Evolutionary conservation across 2,113 vertebrate species (phyloP), one percentile per base, ranked within the genome.

Genomic region (Coracopsis vasa): DNA sequence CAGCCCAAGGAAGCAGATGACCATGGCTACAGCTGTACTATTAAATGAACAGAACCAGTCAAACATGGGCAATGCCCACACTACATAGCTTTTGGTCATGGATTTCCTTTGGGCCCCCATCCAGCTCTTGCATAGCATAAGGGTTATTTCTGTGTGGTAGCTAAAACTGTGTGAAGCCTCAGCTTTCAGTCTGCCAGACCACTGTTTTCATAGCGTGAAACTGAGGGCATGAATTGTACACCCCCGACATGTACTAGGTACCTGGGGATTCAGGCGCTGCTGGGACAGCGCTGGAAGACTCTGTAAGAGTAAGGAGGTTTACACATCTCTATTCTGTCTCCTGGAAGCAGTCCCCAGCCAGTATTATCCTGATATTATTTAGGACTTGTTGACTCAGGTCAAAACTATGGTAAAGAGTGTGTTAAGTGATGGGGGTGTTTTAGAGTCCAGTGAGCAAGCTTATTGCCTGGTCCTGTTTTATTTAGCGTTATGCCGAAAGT

Each of bases 91-190:
- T 86, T 86, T 74, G 73, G 73, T 19, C 28, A 60, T 13, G 17
- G 44, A 42, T 70, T 91, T 97, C 54, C 87, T 84, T 69, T 64
- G 69, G 80, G 93, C 18, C 23, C 6, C 8, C 19, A 58, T 73
- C 80, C 84, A 91, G 50, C 19, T 53, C 28, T 84, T 62, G 12
- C 84, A 56, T 8, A 86, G 37, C 31, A 53, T 42, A 89, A 91
- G 56, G 66, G 61, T 78, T 86, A 84, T 80, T 91, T 86, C 48
- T 78, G 25, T 78, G 70, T 0, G 0, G 64, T 48, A 41, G 48
- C 37, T 91, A 86, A 95, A 95, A 80, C 7, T 41, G 44, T 28
- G 33, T 66, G 72, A 96, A 95, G 37, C 50, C 69, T 91, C 41
- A 48, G 72, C 41, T 91, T 96, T 84, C 80, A 25, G 35, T 27